phyloP scores from a whole-genome alignment of 1,140 invertebrate genomes.

The Drosophila santomea region DNA sequence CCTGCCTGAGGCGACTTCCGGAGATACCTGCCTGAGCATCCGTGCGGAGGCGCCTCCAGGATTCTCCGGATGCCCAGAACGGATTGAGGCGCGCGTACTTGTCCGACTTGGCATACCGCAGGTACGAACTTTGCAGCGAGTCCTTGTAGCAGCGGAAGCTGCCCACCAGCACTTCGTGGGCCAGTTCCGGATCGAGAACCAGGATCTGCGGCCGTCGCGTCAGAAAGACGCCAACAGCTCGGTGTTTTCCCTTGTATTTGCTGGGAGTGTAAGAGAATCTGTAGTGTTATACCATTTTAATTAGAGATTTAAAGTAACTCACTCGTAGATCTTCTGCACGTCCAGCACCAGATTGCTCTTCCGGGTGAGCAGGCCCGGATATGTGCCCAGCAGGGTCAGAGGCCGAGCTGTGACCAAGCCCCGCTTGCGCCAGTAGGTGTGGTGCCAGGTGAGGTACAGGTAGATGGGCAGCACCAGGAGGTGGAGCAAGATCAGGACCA shows the following conservation, averaged over 20 bases:
- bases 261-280: background rate
- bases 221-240: conserved; percentile 85
- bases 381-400: conserved; percentile 72
- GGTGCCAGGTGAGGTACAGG: conserved; percentile 82
- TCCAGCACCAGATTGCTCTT: conserved; percentile 68
- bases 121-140: conserved; percentile 67
- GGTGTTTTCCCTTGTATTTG: conserved; percentile 55
- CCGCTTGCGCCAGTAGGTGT: conserved; percentile 75
- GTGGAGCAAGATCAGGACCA: conserved; percentile 42
- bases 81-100: conserved; percentile 85
- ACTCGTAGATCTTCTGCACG: conserved; percentile 70
- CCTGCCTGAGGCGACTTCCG: conserved; percentile 64
- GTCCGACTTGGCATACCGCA: conserved; percentile 75
- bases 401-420: conserved; percentile 78
- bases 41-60: conserved; percentile 86
- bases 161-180: conserved; percentile 85
- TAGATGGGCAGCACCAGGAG: conserved; percentile 65
- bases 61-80: conserved; percentile 83
- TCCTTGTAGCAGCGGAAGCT: conserved; percentile 85
- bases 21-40: conserved; percentile 86
- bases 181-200: conserved; percentile 85
- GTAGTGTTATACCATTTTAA: background rate
- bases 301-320: conserved; percentile 5
- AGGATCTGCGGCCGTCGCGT: conserved; percentile 85
- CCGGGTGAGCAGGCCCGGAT: conserved; percentile 84